Evolutionary conservation across 1,140 invertebrate genomes (phyloP).

Genomic region (Leptoteleia sp.): DNA sequence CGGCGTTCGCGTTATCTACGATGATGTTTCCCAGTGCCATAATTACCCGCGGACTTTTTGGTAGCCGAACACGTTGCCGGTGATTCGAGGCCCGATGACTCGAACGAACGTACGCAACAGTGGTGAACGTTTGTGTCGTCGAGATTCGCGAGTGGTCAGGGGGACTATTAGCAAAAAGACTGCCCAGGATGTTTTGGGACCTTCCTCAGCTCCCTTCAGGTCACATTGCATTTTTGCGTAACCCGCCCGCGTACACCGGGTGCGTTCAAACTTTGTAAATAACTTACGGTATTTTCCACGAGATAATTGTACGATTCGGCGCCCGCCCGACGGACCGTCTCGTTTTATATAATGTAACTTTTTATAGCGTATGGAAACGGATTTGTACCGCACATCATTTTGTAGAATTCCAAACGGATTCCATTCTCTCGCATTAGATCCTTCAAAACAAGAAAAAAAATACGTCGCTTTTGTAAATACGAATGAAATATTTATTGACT

Average conservation of each 20-base stretch:
- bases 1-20: conserved; percentile 1
- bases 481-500: conserved; percentile 69
- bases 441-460: too few species aligned
- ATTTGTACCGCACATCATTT: conserved; percentile 53
- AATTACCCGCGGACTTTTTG: conserved; percentile 2
- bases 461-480: conserved; percentile 68
- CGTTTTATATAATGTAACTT: conserved; percentile 35
- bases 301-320: conserved; percentile 21
- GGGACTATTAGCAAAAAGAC: too few species aligned
- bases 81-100: background rate
- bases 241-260: too few species aligned
- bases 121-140: background rate
- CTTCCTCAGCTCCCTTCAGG: conserved; percentile 5
- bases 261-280: conserved; percentile 33
- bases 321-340: conserved; percentile 19
- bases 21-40: conserved; percentile 38
- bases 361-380: conserved; percentile 17
- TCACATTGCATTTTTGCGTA: conserved; percentile 10
- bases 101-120: background rate
- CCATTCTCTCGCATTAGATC: conserved; percentile 22
- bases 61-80: background rate
- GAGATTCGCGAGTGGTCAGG: background rate
- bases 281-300: conserved; percentile 37
- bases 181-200: too few species aligned
- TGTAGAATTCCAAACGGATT: conserved; percentile 39